phyloP scores from a whole-genome alignment of 1,140 invertebrate genomes.

The Akabosia matsudoensis region DNA sequence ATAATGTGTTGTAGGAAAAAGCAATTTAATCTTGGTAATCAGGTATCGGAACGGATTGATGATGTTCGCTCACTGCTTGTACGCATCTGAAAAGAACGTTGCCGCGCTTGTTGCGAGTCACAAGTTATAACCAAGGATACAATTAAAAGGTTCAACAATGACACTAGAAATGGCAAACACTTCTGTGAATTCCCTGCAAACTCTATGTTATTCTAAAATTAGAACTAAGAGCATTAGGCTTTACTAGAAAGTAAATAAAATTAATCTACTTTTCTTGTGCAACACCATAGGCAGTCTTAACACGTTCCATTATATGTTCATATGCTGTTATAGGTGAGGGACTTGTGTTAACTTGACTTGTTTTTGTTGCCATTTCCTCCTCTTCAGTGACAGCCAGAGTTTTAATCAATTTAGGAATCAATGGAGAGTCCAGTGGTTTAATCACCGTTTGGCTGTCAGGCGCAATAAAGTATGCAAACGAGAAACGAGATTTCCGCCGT shows the following conservation, averaged over 20 bases:
- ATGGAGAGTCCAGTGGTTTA: constrained; percentile 41
- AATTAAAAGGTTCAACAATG: no score
- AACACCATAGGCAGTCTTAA: constrained; percentile 12
- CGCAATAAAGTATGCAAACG: constrained; percentile 26
- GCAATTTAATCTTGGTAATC: constrained; percentile 35
- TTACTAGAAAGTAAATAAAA: no score
- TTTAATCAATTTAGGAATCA: background rate
- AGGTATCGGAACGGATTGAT: constrained; percentile 36
- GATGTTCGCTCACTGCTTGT: background rate
- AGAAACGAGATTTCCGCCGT: constrained; percentile 6
- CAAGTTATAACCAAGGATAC: no score
- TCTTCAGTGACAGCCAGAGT: background rate
- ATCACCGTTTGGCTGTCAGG: constrained; percentile 23
- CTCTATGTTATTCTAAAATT: no score
- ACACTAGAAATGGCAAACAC: no score
- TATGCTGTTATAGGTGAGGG: background rate
- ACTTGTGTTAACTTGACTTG: background rate
- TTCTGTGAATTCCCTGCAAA: no score
- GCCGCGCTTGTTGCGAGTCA: no score
- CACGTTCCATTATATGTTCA: constrained; percentile 18
- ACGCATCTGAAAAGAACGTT: no score
- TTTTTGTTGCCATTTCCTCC: background rate
- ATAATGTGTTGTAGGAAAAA: constrained; percentile 15
- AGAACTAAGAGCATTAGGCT: no score
- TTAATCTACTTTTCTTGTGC: background rate